Evolutionary conservation across 2,797 vertebrate genomes (phyloP), one percentile per base, ranked within the genome.

Genomic region (Eidolon dupreanum): DNA sequence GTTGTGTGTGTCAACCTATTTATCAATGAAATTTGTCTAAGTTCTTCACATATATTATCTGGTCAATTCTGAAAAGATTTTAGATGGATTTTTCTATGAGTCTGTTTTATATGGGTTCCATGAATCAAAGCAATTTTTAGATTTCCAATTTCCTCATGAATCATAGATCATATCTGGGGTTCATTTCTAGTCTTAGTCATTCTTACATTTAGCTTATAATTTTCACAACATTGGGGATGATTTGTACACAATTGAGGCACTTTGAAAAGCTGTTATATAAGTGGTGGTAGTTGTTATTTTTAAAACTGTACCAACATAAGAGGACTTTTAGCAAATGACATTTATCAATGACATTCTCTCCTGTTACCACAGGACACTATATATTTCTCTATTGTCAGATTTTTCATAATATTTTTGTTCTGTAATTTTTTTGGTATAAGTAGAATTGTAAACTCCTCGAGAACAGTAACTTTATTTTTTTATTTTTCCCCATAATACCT

Each of bases 201-300:
- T 94, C 92, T 93, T 61, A 77, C 38, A 93, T 65, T 41, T 55
- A 88, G 8, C 6, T 74, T 61, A n/a, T 73, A n/a, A 94, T 96
- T 96, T 94, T 96, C 93, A 77, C 73, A 59, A 81, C 31, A 59
- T 46, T 26, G 43, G 36, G 19, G 41, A 85, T 88, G 19, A 94
- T 38, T 75, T 73, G 8, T 55, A 51, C 10, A 88, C 12, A 75
- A 46, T 2, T 83, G 59, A 93, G 71, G 24, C 71, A 36, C 41
- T 77, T 96, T 51, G 43, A 55, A 63, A 89, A 68, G n/a, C 10
- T 87, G n/a, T 51, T 83, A 38, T 83, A 38, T 0, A 55, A 8
- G 41, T 65, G 46, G 33, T 26, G 51, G 1, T 46, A 3, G 36
- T 66, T 43, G 24, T 26, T 46, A 66, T 75, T 90, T 77, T 65